phyloP scores from a whole-genome alignment of 2,797 vertebrate species.

The Phoebastria nigripes region DNA sequence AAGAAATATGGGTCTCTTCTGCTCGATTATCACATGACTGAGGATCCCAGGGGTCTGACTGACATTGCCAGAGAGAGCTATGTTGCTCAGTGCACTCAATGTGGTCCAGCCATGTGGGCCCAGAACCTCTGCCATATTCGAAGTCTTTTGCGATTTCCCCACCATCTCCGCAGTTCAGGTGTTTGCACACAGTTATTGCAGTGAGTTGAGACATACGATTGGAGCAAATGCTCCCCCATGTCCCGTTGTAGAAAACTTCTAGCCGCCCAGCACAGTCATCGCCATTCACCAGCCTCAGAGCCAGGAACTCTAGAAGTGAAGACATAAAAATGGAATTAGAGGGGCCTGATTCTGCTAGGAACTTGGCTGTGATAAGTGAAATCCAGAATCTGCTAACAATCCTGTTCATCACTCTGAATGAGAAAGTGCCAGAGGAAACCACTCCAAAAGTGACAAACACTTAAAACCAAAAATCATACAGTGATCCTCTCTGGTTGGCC shows the following conservation, averaged over 20 bases:
- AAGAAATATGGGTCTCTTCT: slow-evolving; percentile 58
- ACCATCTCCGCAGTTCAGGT: slow-evolving; percentile 3
- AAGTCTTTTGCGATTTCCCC: not conserved
- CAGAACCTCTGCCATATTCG: not conserved
- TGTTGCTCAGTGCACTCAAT: slow-evolving; percentile 31
- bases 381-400: not conserved
- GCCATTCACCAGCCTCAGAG: slow-evolving; percentile 36
- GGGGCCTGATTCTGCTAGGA: not conserved
- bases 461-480: not conserved
- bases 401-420: not conserved
- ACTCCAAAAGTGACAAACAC: not conserved
- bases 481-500: not conserved
- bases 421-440: not conserved
- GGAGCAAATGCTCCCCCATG: slow-evolving; percentile 66
- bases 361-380: not conserved
- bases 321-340: not conserved
- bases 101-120: slow-evolving; percentile 48
- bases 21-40: slow-evolving; percentile 9
- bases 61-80: slow-evolving; percentile 48
- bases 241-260: slow-evolving; percentile 72
- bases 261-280: slow-evolving; percentile 57
- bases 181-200: slow-evolving; percentile 27
- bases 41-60: slow-evolving; percentile 57
- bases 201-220: slow-evolving; percentile 34
- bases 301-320: slow-evolving; percentile 43